Conservation (phyloP, 2,113 vertebrate genomes). For the Platichthys flesus region DNA sequence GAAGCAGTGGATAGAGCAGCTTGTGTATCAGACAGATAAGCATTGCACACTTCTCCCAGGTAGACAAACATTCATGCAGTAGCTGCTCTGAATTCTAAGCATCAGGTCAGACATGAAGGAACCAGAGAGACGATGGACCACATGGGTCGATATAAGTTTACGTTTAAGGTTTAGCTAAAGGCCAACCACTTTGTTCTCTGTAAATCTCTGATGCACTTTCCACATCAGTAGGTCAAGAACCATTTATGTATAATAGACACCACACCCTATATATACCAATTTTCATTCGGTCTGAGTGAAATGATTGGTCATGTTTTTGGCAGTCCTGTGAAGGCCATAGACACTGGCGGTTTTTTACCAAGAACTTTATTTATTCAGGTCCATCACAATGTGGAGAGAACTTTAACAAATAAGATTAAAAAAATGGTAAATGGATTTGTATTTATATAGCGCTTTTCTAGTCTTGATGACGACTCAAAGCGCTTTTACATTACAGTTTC, state of each 20-base stretch:
- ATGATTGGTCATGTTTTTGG: no score
- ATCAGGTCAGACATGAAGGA: slow-evolving; percentile 14
- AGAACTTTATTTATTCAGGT: no score
- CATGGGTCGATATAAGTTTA: slow-evolving; percentile 4
- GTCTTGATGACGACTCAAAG: no score
- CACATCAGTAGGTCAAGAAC: background rate
- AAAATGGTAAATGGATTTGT: no score
- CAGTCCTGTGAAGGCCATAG: no score
- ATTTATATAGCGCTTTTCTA: no score
- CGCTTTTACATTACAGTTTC: no score
- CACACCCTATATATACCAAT: background rate
- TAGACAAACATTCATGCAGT: slow-evolving; percentile 33
- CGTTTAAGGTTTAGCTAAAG: slow-evolving; percentile 16
- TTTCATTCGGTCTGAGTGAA: no score
- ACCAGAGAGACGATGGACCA: slow-evolving; percentile 11
- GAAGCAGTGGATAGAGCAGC: slow-evolving; percentile 18
- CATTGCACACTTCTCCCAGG: slow-evolving; percentile 1
- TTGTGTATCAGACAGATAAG: slow-evolving; percentile 26
- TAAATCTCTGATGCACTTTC: slow-evolving; percentile 18
- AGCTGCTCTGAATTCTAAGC: slow-evolving; percentile 35
- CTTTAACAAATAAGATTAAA: no score
- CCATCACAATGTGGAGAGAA: no score
- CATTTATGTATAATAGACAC: slow-evolving; percentile 8
- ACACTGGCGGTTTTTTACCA: no score
- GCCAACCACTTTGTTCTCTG: background rate